Base-by-base conservation (phyloP, 2,888 invertebrate genomes). In the Cotesia congregata region DNA sequence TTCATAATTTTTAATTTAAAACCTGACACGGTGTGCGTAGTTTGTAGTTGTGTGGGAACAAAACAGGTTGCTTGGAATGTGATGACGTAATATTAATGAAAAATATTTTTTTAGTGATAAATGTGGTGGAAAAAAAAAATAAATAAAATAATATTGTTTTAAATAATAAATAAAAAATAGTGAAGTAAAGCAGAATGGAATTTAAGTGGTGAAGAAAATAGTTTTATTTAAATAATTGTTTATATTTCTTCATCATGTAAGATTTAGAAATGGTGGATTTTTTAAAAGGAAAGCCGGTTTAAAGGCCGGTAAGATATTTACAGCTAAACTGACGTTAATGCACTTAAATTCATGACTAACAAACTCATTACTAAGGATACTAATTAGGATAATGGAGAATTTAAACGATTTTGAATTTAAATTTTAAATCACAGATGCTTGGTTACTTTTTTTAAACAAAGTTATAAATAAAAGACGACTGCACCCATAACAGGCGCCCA, bases 281-380 rank as follows among this genome's bases (percentile, higher is more conserved):
- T 50, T 50, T 20, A 17, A 6, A 30, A 17, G 59, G 50, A 20
- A 65, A 12, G 82, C 79, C 82, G 80, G 81, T 82, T 83, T 82
- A 84, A 86, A 86, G 50, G 86, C 86, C 86, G 86, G 86, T 86
- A 86, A 81, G 82, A 81, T 82, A 20, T 38, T 62, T 15, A 62
- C 7, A 6, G 9, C 62, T 17, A 62, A 15, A 50, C 7, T 50
- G 50, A 50, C 50, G 50, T 50, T 50, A 50, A 50, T 12, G 12
- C 12, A 12, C 50, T 50, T 12, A 12, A 4, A 50, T 50, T 50
- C 50, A 50, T 50, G 50, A 50, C 50, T 50, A 50, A 50, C 50
- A 50, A 50, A 50, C 50, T 50, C 50, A 50, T 50, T 50, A 50
- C 7, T 50, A 12, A 50, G 7, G 7, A 50, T 12, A 50, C 30